phyloP scores from a whole-genome alignment of 2,113 vertebrate genomes.

The Myrmecobius fasciatus region DNA sequence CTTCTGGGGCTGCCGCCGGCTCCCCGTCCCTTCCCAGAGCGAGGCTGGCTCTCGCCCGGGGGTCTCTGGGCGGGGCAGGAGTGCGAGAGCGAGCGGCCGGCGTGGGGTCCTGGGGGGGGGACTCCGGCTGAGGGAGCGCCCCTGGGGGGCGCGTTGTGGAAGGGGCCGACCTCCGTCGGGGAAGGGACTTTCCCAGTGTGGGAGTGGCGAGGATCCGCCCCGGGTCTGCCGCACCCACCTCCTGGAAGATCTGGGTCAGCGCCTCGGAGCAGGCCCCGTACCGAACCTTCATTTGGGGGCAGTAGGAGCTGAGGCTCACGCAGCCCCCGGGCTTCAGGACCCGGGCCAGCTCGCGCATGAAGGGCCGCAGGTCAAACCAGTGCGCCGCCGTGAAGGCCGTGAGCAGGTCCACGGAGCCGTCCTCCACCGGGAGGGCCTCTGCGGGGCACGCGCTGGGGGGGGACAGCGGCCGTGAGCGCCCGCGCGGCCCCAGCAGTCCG shows the following conservation, averaged over 20 bases:
- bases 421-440: conserved; percentile 84
- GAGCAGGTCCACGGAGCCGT: conserved; percentile 85
- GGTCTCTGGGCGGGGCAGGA: too few species aligned
- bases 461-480: neutral
- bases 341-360: conserved; percentile 84
- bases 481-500: too few species aligned
- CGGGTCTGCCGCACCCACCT: conserved; percentile 80
- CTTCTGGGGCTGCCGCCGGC: too few species aligned
- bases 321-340: conserved; percentile 86
- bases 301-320: conserved; percentile 86
- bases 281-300: conserved; percentile 81
- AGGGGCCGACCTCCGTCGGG: neutral
- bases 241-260: conserved; percentile 83
- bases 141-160: too few species aligned
- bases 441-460: conserved; percentile 82
- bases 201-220: too few species aligned
- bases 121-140: neutral
- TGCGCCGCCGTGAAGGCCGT: conserved; percentile 86
- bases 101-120: too few species aligned
- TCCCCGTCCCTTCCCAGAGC: too few species aligned
- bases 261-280: conserved; percentile 75
- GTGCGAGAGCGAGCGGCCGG: too few species aligned
- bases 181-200: neutral
- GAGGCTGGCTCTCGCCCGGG: too few species aligned
- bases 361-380: conserved; percentile 86